Conservation (phyloP, 2,888 invertebrate genomes). For the Thera britannica region DNA sequence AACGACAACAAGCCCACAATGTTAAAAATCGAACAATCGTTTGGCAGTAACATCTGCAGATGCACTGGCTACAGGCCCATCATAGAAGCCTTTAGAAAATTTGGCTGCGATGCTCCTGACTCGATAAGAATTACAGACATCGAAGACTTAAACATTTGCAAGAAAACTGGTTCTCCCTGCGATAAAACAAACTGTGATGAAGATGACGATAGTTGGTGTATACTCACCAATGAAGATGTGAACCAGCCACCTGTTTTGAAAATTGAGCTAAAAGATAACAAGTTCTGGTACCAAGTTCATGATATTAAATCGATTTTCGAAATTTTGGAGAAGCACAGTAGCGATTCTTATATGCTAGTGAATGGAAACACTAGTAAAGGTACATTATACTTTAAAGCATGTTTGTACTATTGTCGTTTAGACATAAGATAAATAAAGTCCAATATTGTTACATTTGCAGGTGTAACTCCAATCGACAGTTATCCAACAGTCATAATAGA, state of each 20-base stretch:
- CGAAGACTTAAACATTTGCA: slow-evolving; percentile 55
- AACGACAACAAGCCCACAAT: slow-evolving; percentile 76
- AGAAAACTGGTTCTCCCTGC: slow-evolving; percentile 43
- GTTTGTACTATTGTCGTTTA: no score
- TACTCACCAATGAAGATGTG: slow-evolving; percentile 29
- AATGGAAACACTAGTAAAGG: slow-evolving; percentile 90
- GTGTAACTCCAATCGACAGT: slow-evolving; percentile 64
- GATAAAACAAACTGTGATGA: slow-evolving; percentile 34
- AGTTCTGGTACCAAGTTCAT: slow-evolving; percentile 82
- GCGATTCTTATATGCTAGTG: slow-evolving; percentile 84
- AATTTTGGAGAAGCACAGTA: slow-evolving; percentile 70
- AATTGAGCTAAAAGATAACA: slow-evolving; percentile 62
- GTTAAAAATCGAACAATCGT: slow-evolving; percentile 87
- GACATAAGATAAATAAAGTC: not conserved
- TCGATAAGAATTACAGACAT: slow-evolving; percentile 52
- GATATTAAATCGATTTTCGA: slow-evolving; percentile 79
- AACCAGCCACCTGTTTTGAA: slow-evolving; percentile 42
- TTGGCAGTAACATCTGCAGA: slow-evolving; percentile 89
- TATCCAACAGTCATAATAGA: slow-evolving; percentile 68
- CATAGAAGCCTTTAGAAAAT: slow-evolving; percentile 85
- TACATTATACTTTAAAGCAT: slow-evolving; percentile 47
- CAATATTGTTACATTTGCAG: slow-evolving; percentile 50
- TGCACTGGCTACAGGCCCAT: slow-evolving; percentile 89
- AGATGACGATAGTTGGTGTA: slow-evolving; percentile 39
- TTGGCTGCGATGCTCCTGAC: slow-evolving; percentile 74